Base-by-base conservation (phyloP, 2,113 vertebrate species). In the Heliornis fulica region DNA sequence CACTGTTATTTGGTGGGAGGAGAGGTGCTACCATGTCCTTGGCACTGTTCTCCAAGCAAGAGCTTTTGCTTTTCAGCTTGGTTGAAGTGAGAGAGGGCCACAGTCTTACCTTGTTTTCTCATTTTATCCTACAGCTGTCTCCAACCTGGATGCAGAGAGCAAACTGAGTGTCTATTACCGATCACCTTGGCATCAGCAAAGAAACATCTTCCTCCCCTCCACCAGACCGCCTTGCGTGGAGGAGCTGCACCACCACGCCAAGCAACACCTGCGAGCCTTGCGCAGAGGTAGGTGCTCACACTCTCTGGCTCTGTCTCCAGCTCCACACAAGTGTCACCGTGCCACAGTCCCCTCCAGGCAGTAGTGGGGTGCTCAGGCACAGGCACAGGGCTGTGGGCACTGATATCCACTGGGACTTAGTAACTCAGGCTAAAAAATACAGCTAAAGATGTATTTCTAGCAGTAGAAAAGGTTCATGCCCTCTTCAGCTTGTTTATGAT, bases 121-220 rank as follows among this genome's bases (percentile, higher is more conserved):
- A 5, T 95, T 93, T 70, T 75, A 79, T 92, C 82, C 77, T 65
- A 45, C 98, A 99, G 99, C 99, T 28, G 98, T 99, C 83, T 99
- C 99, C 41, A 98, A 99, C 95, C 98, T 99, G 98, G 99, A 99
- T 77, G 97, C 98, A 75, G 99, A 99, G 97, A 99, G 99, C 95
- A 99, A 99, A 97, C 97, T 99, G 97, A 99, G 98, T 1, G 96
- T 98, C 21, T 98, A 99, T 68, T 99, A 99, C 96, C 98, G 97
- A 77, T 98, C 99, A 8, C 98, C 98, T 65, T 99, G 99, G 99
- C 98, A 98, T 95, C 98, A 98, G 95, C 99, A 99, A 96, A 98
- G 98, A 86, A 99, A 99, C 92, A 94, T 99, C 92, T 98, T 99
- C 85, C 97, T 98, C 36, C 98, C 99, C 5, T 98, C 98, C 91